phyloP scores from a whole-genome alignment of 2,888 invertebrate species.

The Lymantria monacha region DNA sequence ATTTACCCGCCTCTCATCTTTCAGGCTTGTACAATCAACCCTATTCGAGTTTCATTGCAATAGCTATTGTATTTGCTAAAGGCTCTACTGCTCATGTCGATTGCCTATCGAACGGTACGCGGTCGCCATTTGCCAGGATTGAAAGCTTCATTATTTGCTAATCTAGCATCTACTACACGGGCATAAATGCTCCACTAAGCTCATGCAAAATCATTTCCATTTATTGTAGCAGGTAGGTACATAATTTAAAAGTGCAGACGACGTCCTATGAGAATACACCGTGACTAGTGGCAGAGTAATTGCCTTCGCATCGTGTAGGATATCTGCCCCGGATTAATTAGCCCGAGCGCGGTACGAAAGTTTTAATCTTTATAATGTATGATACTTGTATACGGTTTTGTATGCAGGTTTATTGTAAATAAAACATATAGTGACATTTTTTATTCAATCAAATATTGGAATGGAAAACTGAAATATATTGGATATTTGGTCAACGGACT shows the following conservation, averaged over 20 bases:
- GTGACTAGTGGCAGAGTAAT: constrained; percentile 56
- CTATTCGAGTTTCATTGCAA: constrained; percentile 63
- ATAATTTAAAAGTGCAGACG: constrained; percentile 46
- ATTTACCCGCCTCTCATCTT: constrained; percentile 65
- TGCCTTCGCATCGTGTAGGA: constrained; percentile 53
- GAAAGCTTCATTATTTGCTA: constrained; percentile 59
- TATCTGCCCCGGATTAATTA: constrained; percentile 63
- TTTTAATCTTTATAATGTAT: constrained; percentile 63
- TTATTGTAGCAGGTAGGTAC: constrained; percentile 6
- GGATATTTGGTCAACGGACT: constrained; percentile 56
- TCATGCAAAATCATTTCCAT: constrained; percentile 25
- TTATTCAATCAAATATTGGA: constrained; percentile 45
- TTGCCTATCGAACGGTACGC: constrained; percentile 64
- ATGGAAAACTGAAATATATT: constrained; percentile 50
- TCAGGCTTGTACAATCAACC: constrained; percentile 50
- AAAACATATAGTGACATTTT: constrained; percentile 38
- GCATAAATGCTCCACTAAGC: constrained; percentile 8
- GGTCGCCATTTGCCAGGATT: constrained; percentile 57
- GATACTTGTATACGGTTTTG: constrained; percentile 11
- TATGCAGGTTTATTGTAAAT: constrained; percentile 1
- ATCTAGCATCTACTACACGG: constrained; percentile 44
- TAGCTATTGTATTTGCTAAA: constrained; percentile 74
- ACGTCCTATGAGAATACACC: constrained; percentile 53
- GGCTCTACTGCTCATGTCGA: constrained; percentile 73
- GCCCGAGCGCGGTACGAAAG: constrained; percentile 50